Percentiles rank a stretch among this genome's conserved stretches.
These are phyloP conservation scores for Florisuga fusca DNA, from an alignment of 2,797 vertebrate genomes.

Conservation along the genomic window DNA sequence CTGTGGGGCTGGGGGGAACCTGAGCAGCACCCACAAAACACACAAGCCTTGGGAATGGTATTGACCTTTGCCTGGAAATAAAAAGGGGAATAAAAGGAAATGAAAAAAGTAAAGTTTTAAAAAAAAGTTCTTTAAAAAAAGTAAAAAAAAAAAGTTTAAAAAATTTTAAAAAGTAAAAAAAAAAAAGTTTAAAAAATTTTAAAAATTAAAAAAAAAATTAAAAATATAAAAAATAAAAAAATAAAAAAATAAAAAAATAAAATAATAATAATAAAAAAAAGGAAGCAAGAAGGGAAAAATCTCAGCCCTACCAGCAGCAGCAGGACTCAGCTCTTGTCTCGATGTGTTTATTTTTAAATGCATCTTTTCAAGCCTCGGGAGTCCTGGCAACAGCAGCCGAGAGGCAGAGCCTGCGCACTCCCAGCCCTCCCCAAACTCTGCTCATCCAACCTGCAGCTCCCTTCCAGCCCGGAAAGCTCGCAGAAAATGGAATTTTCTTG, in stretches of 20 bases:
- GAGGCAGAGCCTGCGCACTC: too few species aligned
- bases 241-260: too few species aligned
- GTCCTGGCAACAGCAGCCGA: slow-evolving; percentile 49
- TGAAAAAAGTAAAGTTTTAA: too few species aligned
- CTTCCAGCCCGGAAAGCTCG: rapidly evolving
- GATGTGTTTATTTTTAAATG: slow-evolving; percentile 26
- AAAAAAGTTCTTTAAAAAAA: too few species aligned
- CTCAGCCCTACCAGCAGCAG: not conserved
- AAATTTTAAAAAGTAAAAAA: too few species aligned
- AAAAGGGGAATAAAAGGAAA: too few species aligned
- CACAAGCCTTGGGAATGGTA: not conserved
- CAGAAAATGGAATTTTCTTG: not conserved
- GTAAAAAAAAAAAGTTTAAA: too few species aligned
- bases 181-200: too few species aligned
- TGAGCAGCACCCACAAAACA: not conserved
- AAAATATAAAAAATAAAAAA: too few species aligned
- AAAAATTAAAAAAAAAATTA: too few species aligned
- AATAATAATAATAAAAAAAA: too few species aligned
- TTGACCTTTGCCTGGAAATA: not conserved
- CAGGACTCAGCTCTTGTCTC: slow-evolving; percentile 29
- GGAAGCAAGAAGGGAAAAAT: not conserved
- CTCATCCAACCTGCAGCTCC: not conserved
- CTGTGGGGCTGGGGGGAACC: too few species aligned
- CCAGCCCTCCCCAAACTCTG: not conserved
- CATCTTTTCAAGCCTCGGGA: slow-evolving; percentile 57